Conservation (phyloP, 2,797 vertebrate genomes). For the Myotis planiceps region DNA sequence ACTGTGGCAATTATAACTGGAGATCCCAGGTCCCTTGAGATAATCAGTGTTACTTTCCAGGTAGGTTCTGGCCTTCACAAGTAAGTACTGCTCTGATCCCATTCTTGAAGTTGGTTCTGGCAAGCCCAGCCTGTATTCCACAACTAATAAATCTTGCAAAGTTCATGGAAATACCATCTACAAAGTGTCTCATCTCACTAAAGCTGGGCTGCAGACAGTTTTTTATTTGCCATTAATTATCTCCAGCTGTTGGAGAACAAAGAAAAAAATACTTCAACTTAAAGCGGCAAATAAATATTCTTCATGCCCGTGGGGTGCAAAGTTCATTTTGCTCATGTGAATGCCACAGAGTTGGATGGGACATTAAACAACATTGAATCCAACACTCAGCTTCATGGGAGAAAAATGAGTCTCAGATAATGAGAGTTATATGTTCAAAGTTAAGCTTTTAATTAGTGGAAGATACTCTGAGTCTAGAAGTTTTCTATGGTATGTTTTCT, state of each 20-base stretch:
- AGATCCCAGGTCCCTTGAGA: not conserved
- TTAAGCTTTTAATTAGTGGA: not conserved
- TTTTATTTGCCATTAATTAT: constrained; percentile 68
- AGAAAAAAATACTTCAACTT: not conserved
- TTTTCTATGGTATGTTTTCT: not conserved
- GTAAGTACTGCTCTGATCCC: not conserved
- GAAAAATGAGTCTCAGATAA: not conserved
- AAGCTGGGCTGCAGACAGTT: constrained; percentile 11
- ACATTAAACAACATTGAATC: not conserved
- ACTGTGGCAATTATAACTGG: not conserved
- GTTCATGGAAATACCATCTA: constrained; percentile 44
- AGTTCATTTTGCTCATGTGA: constrained; percentile 26
- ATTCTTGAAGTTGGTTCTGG: constrained; percentile 1
- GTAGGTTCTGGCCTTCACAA: not conserved
- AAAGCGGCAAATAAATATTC: not conserved
- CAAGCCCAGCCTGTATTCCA: constrained; percentile 29
- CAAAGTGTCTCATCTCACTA: constrained; percentile 1
- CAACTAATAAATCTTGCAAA: constrained; percentile 44
- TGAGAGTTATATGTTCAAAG: not conserved
- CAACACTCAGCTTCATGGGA: not conserved
- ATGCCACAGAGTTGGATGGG: not conserved
- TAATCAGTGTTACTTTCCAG: not conserved
- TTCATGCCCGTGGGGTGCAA: not conserved
- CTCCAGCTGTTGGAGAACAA: constrained; percentile 59
- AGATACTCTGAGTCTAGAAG: not conserved